Percentiles rank a stretch among this genome's conserved stretches.
These are phyloP conservation scores for Rhagoletis zephyria DNA, from an alignment of 1,140 invertebrate species.

Conservation along the genomic window DNA sequence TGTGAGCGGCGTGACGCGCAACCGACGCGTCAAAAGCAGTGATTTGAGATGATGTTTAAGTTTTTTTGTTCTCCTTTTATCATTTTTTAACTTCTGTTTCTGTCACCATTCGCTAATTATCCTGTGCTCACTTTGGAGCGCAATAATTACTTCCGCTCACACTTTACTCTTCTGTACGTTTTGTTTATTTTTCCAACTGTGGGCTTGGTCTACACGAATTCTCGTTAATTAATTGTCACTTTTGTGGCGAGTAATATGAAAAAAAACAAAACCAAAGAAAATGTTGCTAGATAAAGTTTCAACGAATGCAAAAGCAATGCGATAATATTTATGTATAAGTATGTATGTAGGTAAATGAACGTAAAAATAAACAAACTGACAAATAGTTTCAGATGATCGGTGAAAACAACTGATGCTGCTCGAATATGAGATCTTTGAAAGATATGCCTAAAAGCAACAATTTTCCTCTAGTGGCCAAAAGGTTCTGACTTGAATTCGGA, in stretches of 20 bases:
- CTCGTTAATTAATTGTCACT: constrained; percentile 28
- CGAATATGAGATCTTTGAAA: too few species aligned
- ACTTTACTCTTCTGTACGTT: neutral
- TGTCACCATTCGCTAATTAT: constrained; percentile 24
- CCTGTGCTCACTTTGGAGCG: neutral
- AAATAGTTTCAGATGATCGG: too few species aligned
- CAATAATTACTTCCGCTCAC: neutral
- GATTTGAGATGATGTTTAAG: neutral
- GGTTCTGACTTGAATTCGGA: too few species aligned
- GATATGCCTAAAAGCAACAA: too few species aligned
- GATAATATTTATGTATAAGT: too few species aligned
- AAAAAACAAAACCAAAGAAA: neutral
- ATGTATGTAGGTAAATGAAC: too few species aligned
- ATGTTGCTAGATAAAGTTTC: constrained; percentile 18
- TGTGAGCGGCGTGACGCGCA: too few species aligned
- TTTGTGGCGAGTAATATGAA: neutral
- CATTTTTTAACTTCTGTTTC: neutral
- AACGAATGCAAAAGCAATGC: neutral
- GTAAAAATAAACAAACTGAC: too few species aligned
- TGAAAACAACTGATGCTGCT: too few species aligned
- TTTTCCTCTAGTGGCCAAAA: too few species aligned
- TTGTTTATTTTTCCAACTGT: constrained; percentile 7
- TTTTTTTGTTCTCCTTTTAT: neutral
- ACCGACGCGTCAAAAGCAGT: neutral
- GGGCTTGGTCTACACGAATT: neutral